Evolutionary conservation across 2,113 vertebrate species (phyloP).

Genomic region (Vulpes vulpes): DNA sequence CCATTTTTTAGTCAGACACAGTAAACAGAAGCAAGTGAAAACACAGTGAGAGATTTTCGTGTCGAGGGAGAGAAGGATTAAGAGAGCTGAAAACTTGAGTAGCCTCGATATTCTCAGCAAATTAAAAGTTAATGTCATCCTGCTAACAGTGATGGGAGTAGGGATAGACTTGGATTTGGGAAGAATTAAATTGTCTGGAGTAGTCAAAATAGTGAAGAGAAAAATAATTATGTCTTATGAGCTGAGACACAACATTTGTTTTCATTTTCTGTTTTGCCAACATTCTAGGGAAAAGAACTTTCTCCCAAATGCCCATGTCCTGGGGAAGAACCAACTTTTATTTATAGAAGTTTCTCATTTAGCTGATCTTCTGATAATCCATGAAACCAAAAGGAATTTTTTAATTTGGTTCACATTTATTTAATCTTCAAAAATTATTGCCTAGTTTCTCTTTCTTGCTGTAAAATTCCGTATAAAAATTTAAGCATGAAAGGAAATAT

Average conservation of each 20-base stretch:
- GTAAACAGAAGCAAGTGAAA: slow-evolving; percentile 55
- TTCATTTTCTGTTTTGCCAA: slow-evolving; percentile 58
- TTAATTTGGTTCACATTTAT: slow-evolving; percentile 33
- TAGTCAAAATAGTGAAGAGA: slow-evolving; percentile 48
- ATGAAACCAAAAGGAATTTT: slow-evolving; percentile 49
- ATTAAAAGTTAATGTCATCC: slow-evolving; percentile 57
- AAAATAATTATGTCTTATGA: slow-evolving; percentile 15
- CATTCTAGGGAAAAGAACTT: neutral
- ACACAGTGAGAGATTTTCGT: neutral
- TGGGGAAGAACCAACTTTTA: neutral
- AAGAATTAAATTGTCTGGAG: slow-evolving; percentile 7
- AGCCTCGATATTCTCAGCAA: slow-evolving; percentile 26
- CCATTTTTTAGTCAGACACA: neutral
- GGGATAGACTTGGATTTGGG: slow-evolving; percentile 1
- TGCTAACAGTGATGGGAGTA: neutral
- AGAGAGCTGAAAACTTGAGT: slow-evolving; percentile 22
- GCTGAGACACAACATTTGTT: slow-evolving; percentile 35
- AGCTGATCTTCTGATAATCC: neutral
- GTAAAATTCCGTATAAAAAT: slow-evolving; percentile 49
- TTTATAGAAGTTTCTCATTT: slow-evolving; percentile 55
- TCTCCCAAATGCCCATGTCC: neutral
- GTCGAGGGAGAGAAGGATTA: neutral
- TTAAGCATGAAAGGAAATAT: neutral
- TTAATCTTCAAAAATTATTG: neutral
- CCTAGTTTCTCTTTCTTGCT: neutral